These are phyloP conservation scores for Lomographa bimaculata DNA, from an alignment of 2,888 invertebrate species.

Conservation along the genomic window DNA sequence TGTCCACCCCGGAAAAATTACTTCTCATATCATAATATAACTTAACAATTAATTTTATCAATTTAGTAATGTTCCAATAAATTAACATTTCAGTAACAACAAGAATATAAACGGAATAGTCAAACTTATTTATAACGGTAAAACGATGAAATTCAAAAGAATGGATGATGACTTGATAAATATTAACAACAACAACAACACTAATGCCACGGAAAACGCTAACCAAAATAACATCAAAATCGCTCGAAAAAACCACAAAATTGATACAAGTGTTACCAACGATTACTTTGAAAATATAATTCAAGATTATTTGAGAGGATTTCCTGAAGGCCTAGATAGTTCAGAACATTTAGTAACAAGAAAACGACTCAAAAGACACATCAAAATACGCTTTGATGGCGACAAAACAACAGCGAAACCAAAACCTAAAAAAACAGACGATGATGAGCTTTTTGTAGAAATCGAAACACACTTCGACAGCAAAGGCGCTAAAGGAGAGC, in stretches of 20 bases:
- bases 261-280: too few species aligned
- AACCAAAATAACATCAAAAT: neutral
- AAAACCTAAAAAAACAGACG: constrained; percentile 41
- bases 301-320: constrained; percentile 44
- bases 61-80: too few species aligned
- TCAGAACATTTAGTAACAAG: constrained; percentile 18
- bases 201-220: constrained; percentile 5
- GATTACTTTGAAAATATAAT: constrained; percentile 44
- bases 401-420: constrained; percentile 28
- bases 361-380: constrained; percentile 59
- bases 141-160: constrained; percentile 46
- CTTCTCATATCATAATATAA: too few species aligned
- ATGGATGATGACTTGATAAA: constrained; percentile 9
- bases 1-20: too few species aligned
- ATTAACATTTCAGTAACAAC: too few species aligned
- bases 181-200: neutral
- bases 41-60: too few species aligned
- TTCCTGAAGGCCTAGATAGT: constrained; percentile 13
- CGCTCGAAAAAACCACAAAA: neutral
- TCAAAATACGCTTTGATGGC: constrained; percentile 51
- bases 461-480: constrained; percentile 75
- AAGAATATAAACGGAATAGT: constrained; percentile 55
- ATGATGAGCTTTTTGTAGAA: constrained; percentile 70
- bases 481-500: constrained; percentile 63
- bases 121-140: constrained; percentile 62